Evolutionary conservation across 2,113 vertebrate genomes (phyloP).

Genomic region (Macrotus californicus): DNA sequence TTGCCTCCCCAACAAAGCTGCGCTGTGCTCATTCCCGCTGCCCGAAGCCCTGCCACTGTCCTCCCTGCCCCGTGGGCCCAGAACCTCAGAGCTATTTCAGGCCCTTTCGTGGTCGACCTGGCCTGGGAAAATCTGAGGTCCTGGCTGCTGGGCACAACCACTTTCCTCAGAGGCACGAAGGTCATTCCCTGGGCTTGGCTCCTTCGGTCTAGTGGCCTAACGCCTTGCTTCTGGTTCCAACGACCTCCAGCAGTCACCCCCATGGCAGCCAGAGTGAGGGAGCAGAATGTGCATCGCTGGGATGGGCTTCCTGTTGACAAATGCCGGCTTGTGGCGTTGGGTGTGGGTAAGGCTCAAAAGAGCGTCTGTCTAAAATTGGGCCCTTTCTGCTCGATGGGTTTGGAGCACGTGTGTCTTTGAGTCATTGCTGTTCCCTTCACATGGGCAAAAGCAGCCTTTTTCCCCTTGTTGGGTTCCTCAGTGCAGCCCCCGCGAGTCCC

Average conservation of each 20-base stretch:
- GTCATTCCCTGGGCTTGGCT: conserved; percentile 49
- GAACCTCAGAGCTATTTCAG: conserved; percentile 64
- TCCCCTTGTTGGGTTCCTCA: background rate
- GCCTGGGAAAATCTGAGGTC: conserved; percentile 58
- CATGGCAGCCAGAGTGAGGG: background rate
- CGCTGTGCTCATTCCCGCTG: background rate
- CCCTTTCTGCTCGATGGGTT: conserved; percentile 4
- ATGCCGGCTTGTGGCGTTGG: background rate
- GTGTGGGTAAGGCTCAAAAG: conserved; percentile 28
- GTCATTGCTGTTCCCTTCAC: conserved; percentile 17
- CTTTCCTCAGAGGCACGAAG: conserved; percentile 49
- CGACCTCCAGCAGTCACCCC: background rate
- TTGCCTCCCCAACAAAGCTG: background rate
- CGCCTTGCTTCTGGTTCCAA: conserved; percentile 31
- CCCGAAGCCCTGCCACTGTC: background rate
- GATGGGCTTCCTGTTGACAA: conserved; percentile 65
- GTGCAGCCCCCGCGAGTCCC: background rate
- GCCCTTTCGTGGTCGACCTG: conserved; percentile 40
- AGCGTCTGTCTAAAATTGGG: conserved; percentile 50
- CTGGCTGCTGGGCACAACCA: conserved; percentile 33
- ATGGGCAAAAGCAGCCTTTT: background rate
- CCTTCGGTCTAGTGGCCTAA: background rate
- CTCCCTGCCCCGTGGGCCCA: background rate
- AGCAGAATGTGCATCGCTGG: background rate
- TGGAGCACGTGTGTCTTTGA: background rate